Conservation (phyloP, 2,797 vertebrate species). For the Caiman crocodilus region DNA sequence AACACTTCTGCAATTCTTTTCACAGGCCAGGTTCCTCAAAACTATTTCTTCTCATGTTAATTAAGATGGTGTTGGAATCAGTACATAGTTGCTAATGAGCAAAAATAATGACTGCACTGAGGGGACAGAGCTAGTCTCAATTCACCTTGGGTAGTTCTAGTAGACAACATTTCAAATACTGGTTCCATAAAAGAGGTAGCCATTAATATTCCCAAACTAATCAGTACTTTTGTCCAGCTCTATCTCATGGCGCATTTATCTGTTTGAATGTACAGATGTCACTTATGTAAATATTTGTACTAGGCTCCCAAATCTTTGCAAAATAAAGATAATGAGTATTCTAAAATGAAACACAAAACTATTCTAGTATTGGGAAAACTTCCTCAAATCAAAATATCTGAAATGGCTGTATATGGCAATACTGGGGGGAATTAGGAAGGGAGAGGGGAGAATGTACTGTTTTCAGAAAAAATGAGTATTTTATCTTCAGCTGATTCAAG, state of each 20-base stretch:
- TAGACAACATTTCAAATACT: background rate
- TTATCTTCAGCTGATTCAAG: background rate
- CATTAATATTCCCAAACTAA: background rate
- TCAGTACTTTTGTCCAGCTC: background rate
- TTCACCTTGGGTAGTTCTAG: background rate
- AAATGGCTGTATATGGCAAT: slow-evolving; percentile 17
- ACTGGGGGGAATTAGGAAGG: background rate
- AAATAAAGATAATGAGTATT: background rate
- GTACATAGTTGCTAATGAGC: rapidly evolving
- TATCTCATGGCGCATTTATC: background rate
- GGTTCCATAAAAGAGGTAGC: background rate
- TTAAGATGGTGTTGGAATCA: background rate
- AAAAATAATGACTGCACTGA: background rate
- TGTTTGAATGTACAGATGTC: background rate
- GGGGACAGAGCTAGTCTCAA: background rate
- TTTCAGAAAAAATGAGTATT: background rate
- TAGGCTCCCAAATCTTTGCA: background rate
- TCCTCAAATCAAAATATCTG: slow-evolving; percentile 9
- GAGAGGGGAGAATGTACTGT: rapidly evolving
- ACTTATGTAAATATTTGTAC: background rate
- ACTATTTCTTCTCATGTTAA: background rate
- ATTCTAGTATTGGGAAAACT: background rate
- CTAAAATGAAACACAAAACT: background rate
- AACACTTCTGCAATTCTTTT: background rate
- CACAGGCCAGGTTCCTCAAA: background rate